These are phyloP conservation scores for Sorex araneus DNA, from an alignment of 2,113 vertebrate genomes.

Conservation along the genomic window DNA sequence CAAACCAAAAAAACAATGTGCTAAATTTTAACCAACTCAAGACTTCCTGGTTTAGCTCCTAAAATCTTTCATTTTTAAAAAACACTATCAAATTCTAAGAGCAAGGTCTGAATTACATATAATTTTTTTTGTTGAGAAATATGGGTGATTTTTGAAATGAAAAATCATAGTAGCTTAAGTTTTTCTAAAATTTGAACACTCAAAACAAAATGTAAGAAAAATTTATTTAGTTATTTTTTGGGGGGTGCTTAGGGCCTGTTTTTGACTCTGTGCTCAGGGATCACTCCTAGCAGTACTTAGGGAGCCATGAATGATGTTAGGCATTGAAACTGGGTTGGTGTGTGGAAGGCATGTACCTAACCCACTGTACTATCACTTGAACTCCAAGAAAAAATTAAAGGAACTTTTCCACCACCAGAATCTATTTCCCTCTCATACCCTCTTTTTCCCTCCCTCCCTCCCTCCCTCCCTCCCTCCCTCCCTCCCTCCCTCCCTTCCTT, in stretches of 20 bases:
- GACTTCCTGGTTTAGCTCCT: neutral
- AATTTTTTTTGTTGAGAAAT: neutral
- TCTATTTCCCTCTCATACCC: neutral
- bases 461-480: neutral
- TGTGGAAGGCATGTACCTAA: no score
- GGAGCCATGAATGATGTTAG: no score
- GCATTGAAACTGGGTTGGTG: no score
- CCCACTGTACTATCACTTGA: no score
- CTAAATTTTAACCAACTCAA: neutral
- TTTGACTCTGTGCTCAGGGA: no score
- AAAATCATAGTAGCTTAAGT: slow-evolving; percentile 4
- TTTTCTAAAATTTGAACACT: slow-evolving; percentile 2
- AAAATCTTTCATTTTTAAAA: neutral
- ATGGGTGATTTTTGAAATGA: slow-evolving; percentile 42
- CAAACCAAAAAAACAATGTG: neutral
- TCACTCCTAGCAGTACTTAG: no score
- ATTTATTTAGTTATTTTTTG: neutral
- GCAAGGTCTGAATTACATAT: neutral
- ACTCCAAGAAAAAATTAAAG: neutral
- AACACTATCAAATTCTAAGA: neutral
- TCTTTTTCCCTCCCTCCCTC: neutral
- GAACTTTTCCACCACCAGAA: neutral
- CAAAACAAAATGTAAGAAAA: slow-evolving; percentile 34
- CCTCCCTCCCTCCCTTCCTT: neutral
- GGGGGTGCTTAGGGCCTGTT: no score